Evolutionary conservation across 2,888 invertebrate genomes (phyloP), one percentile per base, ranked within the genome.

Genomic region (Rhagonycha fulva): DNA sequence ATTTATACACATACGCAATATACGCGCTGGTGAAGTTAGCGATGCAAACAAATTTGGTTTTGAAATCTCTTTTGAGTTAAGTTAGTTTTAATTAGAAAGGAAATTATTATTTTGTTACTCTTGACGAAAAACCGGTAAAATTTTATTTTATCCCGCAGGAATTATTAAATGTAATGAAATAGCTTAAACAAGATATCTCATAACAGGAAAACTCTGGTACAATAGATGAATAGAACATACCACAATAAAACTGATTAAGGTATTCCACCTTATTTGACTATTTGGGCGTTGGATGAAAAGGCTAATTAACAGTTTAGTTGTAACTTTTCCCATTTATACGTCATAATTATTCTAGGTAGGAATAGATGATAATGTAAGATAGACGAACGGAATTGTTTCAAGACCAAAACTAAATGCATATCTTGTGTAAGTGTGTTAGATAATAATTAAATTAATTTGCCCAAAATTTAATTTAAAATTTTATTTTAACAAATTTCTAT

Each of bases 291-390:
- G 69, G 14, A 24, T 70, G 74, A 70, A 74, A 63, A 75, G 75
- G 60, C 67, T 61, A 67, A 24, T 62, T 62, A 69, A 67, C 68
- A 75, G 71, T 70, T 67, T 75, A 70, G 24, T 67, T 75, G 47
- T 71, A 80, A 78, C 77, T 80, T 78, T 71, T 70, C 78, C 72
- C 80, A 76, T 80, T 80, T 78, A 70, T 75, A 78, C 78, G 74
- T 75, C 75, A 78, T 80, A 80, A 76, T 75, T 71, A 67, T 68
- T 68, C 68, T 28, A 24, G 62, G 68, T 69, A 71, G 30, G 47
- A 67, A 75, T 70, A 66, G 47, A 70, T 66, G 30, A 28, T 9
- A 63, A 63, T 63, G 24, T 63, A 23, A 74, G 74, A 69, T 74
- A 74, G 74, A 74, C 70, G 70, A 68, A 68, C 69, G 60, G 70